phyloP scores from a whole-genome alignment of 2,888 invertebrate genomes.

The Bhutanitis thaidina region DNA sequence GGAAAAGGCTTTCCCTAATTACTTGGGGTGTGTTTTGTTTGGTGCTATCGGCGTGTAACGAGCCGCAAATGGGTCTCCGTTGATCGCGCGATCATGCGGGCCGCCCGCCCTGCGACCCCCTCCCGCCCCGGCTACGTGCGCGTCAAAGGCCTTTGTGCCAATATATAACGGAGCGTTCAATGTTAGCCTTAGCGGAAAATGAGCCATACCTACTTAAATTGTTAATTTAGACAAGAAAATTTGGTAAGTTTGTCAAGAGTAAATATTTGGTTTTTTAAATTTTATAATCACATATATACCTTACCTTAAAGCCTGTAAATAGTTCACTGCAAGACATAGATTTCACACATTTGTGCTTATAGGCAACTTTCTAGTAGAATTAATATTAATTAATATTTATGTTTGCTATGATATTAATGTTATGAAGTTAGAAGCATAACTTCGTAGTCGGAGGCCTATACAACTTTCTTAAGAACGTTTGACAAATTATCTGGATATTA shows the following conservation, averaged over 20 bases:
- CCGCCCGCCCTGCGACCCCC: conserved; percentile 51
- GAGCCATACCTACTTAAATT: background rate
- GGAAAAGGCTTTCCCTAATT: conserved; percentile 78
- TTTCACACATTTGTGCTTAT: background rate
- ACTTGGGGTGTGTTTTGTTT: conserved; percentile 79
- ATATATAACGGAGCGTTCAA: conserved; percentile 28
- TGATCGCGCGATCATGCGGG: conserved; percentile 77
- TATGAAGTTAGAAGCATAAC: no score
- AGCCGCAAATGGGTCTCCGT: conserved; percentile 75
- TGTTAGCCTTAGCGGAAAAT: conserved; percentile 36
- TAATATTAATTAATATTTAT: no score
- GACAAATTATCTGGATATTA: no score
- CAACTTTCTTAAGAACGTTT: no score
- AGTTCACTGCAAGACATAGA: no score
- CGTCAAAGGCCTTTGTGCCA: conserved; percentile 78
- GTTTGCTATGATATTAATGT: no score
- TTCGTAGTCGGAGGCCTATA: no score
- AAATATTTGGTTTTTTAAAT: no score
- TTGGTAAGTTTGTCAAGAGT: no score
- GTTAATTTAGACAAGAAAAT: no score
- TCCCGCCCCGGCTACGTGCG: conserved; percentile 40
- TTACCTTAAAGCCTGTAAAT: no score
- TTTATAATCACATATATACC: no score
- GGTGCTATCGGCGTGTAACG: conserved; percentile 78
- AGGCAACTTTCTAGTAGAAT: background rate